Conservation (phyloP, 2,888 invertebrate genomes). For the Cistogaster globosa region DNA sequence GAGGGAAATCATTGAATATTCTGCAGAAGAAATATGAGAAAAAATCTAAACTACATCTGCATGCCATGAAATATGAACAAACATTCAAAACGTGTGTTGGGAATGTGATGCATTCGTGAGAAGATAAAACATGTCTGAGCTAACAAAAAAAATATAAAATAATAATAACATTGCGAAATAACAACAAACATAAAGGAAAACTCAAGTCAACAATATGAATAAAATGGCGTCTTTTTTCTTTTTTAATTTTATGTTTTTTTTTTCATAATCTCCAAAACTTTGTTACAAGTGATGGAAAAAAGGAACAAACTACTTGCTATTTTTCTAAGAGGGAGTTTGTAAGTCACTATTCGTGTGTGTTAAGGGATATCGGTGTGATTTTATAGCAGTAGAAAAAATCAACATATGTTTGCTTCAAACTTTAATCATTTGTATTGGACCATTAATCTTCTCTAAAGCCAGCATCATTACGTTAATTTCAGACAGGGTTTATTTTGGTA, state of each 20-base stretch:
- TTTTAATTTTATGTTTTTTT: too few species aligned
- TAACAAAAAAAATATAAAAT: conserved; percentile 8
- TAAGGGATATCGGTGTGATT: not conserved
- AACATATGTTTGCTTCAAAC: conserved; percentile 54
- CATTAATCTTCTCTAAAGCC: not conserved
- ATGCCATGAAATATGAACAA: conserved; percentile 28
- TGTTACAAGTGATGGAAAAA: not conserved
- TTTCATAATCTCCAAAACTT: not conserved
- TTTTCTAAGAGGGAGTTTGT: not conserved
- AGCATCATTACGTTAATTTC: conserved; percentile 5
- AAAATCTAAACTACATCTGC: conserved; percentile 14
- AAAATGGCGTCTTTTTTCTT: conserved; percentile 45
- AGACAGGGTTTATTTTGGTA: not conserved
- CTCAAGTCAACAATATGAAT: conserved; percentile 38
- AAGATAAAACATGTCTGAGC: conserved; percentile 30
- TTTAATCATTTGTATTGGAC: conserved; percentile 45
- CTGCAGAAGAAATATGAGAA: not conserved
- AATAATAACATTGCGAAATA: not conserved
- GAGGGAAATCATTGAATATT: conserved; percentile 45
- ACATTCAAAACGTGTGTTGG: conserved; percentile 14
- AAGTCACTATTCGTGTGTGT: not conserved
- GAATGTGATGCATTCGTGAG: conserved; percentile 52
- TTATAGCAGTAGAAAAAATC: conserved; percentile 11
- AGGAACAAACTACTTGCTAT: not conserved
- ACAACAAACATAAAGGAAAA: conserved; percentile 16